Percentiles rank a stretch among this genome's conserved stretches.
These are phyloP conservation scores for Tuta absoluta DNA, from an alignment of 2,888 invertebrate genomes.

Conservation along the genomic window DNA sequence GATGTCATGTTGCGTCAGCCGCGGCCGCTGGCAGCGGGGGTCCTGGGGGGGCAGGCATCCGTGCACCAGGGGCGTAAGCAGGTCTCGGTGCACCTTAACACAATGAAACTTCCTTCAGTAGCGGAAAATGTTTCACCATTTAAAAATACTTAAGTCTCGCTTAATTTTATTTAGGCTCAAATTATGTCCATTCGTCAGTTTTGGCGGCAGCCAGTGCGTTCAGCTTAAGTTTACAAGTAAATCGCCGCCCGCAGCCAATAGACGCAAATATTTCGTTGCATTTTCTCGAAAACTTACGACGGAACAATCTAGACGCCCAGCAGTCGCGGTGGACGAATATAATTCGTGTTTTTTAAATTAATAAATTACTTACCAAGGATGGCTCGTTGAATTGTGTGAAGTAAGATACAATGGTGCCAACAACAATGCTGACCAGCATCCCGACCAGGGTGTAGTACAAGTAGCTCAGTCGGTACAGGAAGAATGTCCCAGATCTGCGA, in stretches of 20 bases:
- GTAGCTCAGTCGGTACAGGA: constrained; percentile 87
- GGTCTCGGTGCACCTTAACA: constrained; percentile 78
- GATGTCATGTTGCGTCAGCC: constrained; percentile 63
- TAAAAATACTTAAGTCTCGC: too few relatives aligned
- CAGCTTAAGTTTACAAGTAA: too few relatives aligned
- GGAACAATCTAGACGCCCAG: too few relatives aligned
- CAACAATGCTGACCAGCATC: constrained; percentile 82
- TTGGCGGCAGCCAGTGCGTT: too few relatives aligned
- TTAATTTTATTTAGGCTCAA: too few relatives aligned
- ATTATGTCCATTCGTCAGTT: too few relatives aligned
- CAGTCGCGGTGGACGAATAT: too few relatives aligned
- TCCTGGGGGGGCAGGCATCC: constrained; percentile 74
- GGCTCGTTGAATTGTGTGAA: constrained; percentile 84
- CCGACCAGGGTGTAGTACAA: constrained; percentile 90
- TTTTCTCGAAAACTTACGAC: too few relatives aligned
- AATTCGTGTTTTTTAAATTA: too few relatives aligned
- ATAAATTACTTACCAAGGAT: constrained; percentile 62
- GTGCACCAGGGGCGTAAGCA: constrained; percentile 84
- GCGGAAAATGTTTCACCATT: too few relatives aligned
- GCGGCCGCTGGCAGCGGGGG: constrained; percentile 61
- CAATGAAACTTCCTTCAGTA: not conserved
- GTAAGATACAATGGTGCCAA: constrained; percentile 86
- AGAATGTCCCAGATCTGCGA: constrained; percentile 81
- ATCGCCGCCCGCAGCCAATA: too few relatives aligned
- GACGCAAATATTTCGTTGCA: too few relatives aligned